Evolutionary conservation across 1,140 invertebrate genomes (phyloP), one percentile per base, ranked within the genome.

Genomic region (Trichonephila inaurata): DNA sequence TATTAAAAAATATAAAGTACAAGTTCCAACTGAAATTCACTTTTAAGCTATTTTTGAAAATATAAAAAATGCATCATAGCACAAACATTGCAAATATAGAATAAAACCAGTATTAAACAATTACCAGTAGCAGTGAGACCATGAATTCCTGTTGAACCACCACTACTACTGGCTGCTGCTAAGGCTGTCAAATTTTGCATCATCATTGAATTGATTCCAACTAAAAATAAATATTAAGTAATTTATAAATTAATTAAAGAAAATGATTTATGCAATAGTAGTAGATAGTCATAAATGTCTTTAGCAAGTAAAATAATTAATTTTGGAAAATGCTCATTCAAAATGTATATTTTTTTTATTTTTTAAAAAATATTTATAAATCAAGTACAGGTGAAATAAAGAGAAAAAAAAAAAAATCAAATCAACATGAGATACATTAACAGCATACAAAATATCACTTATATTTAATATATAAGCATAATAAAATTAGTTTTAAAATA

Each of bases 131-230:
- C 91, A 58, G 85, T 83, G 2, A 94, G 60, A 8, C 94, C 94
- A 85, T 92, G 86, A 33, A 94, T 94, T 58, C 94, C 94, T 72
- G 82, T 44, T 28, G 86, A 86, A 94, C 96, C 96, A 94, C 96
- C 96, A 94, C 96, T 96, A 94, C 96, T 96, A 87, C 98, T 97
- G 97, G 98, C 98, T 18, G 98, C 98, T 61, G 98, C 98, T 94
- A 98, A 96, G 51, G 98, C 98, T 86, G 98, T 98, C 95, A 99
- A 96, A 96, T 98, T 98, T 96, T 98, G 98, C 96, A 98, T 97
- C 95, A 97, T 98, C 96, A 98, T 98, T 33, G 98, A 98, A 94
- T 96, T 96, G 6, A 94, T 93, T 16, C 94, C 94, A 69, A 87
- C 90, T 92, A 18, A 12, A 12, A 51, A n/a, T n/a, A 51, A 51